Evolutionary conservation across 2,888 invertebrate species (phyloP).

Genomic region (Halocaridina rubra): DNA sequence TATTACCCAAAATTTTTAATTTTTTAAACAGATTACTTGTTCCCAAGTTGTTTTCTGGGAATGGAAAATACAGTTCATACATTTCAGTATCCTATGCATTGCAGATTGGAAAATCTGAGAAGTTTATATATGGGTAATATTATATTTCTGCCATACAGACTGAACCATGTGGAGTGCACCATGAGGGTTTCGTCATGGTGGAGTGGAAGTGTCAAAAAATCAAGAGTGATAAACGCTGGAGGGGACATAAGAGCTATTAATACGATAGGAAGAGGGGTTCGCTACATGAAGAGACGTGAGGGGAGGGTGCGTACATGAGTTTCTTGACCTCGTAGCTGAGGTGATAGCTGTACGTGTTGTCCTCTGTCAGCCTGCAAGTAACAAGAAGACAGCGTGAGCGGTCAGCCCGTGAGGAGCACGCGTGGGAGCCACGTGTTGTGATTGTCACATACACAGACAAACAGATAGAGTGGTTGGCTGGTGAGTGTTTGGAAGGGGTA

Average conservation of each 20-base stretch:
- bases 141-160: too few relatives aligned
- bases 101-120: too few relatives aligned
- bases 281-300: slow-evolving; percentile 56
- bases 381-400: slow-evolving; percentile 56
- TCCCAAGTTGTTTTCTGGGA: too few relatives aligned
- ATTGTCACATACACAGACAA: slow-evolving; percentile 14
- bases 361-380: slow-evolving; percentile 65
- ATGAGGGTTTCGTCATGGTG: neutral
- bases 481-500: slow-evolving; percentile 30
- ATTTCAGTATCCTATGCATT: too few relatives aligned
- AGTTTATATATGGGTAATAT: too few relatives aligned
- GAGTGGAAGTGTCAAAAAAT: slow-evolving; percentile 17
- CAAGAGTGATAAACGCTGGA: slow-evolving; percentile 1
- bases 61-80: too few relatives aligned
- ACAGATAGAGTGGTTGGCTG: slow-evolving; percentile 17
- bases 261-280: slow-evolving; percentile 33
- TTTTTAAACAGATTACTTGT: too few relatives aligned
- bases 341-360: slow-evolving; percentile 94
- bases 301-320: slow-evolving; percentile 87
- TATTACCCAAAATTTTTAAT: too few relatives aligned
- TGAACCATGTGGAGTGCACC: too few relatives aligned
- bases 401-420: slow-evolving; percentile 43
- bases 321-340: slow-evolving; percentile 99
- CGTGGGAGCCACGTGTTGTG: slow-evolving; percentile 26
- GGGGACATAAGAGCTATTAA: slow-evolving; percentile 21